Evolutionary conservation across 2,888 invertebrate species (phyloP).

Genomic region (Parelbella ahira): DNA sequence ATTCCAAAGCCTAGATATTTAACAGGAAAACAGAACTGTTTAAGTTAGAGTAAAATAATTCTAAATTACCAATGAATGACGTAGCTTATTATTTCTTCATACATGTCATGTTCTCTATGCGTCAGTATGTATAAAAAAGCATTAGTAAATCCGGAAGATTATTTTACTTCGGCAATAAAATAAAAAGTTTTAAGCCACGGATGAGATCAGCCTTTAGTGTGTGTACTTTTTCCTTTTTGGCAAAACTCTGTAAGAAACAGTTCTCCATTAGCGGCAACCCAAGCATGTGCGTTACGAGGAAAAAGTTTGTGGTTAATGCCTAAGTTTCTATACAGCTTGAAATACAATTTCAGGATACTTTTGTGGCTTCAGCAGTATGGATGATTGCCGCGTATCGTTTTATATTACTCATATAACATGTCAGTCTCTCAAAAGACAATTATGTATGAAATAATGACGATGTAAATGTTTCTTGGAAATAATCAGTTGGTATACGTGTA

Average conservation of each 20-base stretch:
- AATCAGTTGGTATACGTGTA: too few species aligned
- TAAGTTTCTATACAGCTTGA: constrained; percentile 64
- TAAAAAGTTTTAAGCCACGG: constrained; percentile 38
- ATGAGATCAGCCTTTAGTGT: constrained; percentile 52
- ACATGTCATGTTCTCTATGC: too few species aligned
- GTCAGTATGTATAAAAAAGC: too few species aligned
- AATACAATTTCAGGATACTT: constrained; percentile 54
- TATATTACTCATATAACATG: too few species aligned
- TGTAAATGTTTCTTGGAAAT: too few species aligned
- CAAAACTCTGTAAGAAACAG: constrained; percentile 52
- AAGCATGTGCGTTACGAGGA: constrained; percentile 63
- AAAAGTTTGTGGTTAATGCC: constrained; percentile 62
- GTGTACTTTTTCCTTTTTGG: constrained; percentile 31
- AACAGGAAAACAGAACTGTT: too few species aligned
- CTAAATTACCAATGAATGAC: too few species aligned
- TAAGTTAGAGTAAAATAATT: too few species aligned
- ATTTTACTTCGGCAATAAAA: constrained; percentile 6
- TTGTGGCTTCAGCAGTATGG: constrained; percentile 29
- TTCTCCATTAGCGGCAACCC: constrained; percentile 67
- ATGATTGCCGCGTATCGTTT: constrained; percentile 11
- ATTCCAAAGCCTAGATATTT: too few species aligned
- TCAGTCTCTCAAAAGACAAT: too few species aligned
- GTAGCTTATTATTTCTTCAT: too few species aligned
- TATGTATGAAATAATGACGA: too few species aligned
- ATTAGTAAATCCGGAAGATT: background rate